phyloP scores from a whole-genome alignment of 2,888 invertebrate species.

The Oscheius sp. region DNA sequence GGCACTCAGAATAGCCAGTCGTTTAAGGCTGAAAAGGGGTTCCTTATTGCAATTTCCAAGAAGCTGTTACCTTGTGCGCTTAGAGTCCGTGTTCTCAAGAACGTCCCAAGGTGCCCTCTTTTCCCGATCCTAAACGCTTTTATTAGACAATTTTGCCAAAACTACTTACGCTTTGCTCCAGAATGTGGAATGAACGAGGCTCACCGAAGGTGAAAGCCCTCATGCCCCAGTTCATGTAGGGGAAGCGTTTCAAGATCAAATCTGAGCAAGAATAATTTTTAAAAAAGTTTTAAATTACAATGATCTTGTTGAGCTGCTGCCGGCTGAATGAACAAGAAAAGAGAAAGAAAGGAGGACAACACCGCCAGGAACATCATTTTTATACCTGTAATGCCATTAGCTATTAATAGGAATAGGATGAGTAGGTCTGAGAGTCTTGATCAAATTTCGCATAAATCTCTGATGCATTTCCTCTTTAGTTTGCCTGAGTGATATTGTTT shows the following conservation, averaged over 20 bases:
- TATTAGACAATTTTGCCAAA: neutral
- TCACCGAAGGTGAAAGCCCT: neutral
- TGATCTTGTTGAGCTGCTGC: conserved; percentile 20
- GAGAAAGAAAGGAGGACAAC: conserved; percentile 17
- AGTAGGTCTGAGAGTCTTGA: neutral
- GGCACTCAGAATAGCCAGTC: conserved; percentile 25
- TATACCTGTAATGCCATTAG: neutral
- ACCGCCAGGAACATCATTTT: conserved; percentile 24
- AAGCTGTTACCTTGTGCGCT: conserved; percentile 17
- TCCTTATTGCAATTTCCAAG: neutral
- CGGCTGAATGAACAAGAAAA: conserved; percentile 9
- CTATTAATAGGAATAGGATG: neutral
- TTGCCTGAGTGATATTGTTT: neutral
- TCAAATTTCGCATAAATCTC: neutral
- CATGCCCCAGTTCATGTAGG: conserved; percentile 26
- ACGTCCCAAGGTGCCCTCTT: conserved; percentile 23
- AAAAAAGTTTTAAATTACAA: conserved; percentile 6
- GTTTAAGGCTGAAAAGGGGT: conserved; percentile 18
- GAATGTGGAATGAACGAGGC: neutral
- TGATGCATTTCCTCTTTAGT: too few relatives aligned
- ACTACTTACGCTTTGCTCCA: neutral
- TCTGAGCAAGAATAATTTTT: neutral
- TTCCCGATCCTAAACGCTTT: neutral
- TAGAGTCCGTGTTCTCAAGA: conserved; percentile 15
- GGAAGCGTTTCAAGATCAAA: conserved; percentile 15